Evolutionary conservation across 2,113 vertebrate species (phyloP).

Genomic region (Girardinichthys multiradiatus): DNA sequence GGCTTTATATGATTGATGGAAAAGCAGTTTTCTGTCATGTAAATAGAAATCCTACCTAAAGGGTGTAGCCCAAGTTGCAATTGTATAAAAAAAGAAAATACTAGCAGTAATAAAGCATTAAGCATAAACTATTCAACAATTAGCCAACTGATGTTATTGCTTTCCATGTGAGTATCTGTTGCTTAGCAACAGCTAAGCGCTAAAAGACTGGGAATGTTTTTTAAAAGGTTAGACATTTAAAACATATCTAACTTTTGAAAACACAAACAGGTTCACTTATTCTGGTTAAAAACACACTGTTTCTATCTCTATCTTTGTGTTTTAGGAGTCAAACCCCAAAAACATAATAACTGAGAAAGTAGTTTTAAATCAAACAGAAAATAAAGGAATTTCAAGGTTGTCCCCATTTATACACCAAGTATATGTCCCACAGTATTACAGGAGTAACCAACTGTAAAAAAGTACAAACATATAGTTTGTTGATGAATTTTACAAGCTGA

Average conservation of each 20-base stretch:
- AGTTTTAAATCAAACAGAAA: background rate
- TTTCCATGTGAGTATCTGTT: background rate
- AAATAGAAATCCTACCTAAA: too few species aligned
- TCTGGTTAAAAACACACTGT: background rate
- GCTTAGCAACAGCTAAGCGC: background rate
- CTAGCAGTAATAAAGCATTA: background rate
- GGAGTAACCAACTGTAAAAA: background rate
- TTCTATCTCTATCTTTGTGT: background rate
- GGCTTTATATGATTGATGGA: too few species aligned
- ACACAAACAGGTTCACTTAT: background rate
- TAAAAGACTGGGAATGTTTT: background rate
- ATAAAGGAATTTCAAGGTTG: too few species aligned
- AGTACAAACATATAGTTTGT: background rate
- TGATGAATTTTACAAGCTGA: background rate
- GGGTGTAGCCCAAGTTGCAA: too few species aligned
- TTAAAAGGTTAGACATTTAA: background rate
- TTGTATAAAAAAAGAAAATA: too few species aligned
- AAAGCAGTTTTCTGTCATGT: too few species aligned
- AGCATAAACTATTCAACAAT: background rate
- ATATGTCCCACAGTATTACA: background rate
- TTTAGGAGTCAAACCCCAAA: background rate
- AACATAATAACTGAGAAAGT: background rate
- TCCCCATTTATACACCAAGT: background rate
- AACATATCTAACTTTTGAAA: background rate
- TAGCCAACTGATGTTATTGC: background rate